Percentiles rank a stretch among this genome's conserved stretches.
phyloP scores from a whole-genome alignment of 1,140 invertebrate species.

The Cotesia chilonis region DNA sequence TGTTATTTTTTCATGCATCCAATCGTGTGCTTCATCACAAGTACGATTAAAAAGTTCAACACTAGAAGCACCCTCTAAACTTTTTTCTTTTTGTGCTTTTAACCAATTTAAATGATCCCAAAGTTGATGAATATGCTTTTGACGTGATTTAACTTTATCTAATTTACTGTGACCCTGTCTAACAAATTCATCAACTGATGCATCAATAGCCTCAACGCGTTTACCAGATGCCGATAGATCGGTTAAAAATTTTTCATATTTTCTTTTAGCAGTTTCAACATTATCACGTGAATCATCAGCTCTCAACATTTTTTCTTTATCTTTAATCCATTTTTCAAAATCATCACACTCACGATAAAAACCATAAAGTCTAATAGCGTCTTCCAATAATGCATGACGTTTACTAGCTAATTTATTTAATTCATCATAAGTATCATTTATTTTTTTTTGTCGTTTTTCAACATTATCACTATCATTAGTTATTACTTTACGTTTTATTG shows the following conservation, averaged over 20 bases:
- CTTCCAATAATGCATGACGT: conserved; percentile 85
- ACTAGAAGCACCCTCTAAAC: conserved; percentile 88
- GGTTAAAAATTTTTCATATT: conserved; percentile 96
- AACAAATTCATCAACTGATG: conserved; percentile 86
- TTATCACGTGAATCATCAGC: conserved; percentile 86
- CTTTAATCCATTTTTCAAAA: conserved; percentile 97
- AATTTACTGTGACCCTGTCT: conserved; percentile 87
- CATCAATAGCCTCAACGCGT: conserved; percentile 88
- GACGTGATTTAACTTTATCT: conserved; percentile 82
- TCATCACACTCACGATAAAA: conserved; percentile 98
- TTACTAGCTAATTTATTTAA: conserved; percentile 81
- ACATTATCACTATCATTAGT: conserved; percentile 79
- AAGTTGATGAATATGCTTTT: conserved; percentile 85
- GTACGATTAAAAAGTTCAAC: conserved; percentile 94
- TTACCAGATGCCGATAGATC: conserved; percentile 92
- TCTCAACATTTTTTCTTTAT: conserved; percentile 89
- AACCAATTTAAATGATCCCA: conserved; percentile 90
- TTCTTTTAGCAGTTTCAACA: conserved; percentile 93
- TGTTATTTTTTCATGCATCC: conserved; percentile 93
- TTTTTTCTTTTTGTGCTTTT: conserved; percentile 90
- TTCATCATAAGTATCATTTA: conserved; percentile 83
- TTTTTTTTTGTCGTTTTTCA: conserved; percentile 80
- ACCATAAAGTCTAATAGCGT: conserved; percentile 90
- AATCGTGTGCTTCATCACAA: conserved; percentile 91
- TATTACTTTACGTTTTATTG: conserved; percentile 65